phyloP scores from a whole-genome alignment of 2,113 vertebrate species.

The Vicugna pacos region DNA sequence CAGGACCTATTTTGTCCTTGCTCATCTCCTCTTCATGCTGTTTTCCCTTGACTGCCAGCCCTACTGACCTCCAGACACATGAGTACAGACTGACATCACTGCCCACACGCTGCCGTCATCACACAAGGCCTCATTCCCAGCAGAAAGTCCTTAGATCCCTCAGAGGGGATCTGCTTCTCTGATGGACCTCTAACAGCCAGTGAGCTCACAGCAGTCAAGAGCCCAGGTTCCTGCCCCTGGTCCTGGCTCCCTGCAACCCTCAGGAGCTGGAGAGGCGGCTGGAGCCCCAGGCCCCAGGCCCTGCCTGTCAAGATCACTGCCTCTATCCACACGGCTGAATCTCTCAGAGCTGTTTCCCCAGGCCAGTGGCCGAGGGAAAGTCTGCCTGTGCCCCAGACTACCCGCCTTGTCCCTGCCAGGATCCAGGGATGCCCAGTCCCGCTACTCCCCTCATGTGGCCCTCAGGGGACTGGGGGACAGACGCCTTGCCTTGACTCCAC shows the following conservation, averaged over 20 bases:
- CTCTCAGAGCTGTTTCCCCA: background rate
- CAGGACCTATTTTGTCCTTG: background rate
- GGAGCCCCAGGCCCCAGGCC: background rate
- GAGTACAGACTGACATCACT: background rate
- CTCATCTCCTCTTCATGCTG: background rate
- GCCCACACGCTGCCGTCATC: background rate
- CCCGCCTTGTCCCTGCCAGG: background rate
- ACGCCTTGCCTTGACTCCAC: background rate
- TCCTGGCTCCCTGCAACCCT: background rate
- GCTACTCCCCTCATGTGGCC: background rate
- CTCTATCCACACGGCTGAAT: background rate
- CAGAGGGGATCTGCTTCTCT: background rate
- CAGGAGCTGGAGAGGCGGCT: background rate
- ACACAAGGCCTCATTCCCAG: background rate
- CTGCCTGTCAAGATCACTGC: background rate
- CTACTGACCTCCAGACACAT: background rate
- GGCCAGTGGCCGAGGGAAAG: background rate
- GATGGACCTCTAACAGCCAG: background rate
- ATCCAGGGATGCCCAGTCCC: background rate
- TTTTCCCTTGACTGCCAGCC: background rate
- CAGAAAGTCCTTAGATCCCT: background rate
- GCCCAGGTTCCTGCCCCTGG: background rate
- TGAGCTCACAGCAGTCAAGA: background rate
- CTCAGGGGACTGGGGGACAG: background rate
- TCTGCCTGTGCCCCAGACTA: background rate